phyloP scores from a whole-genome alignment of 2,888 invertebrate species.

The Drosophila borborema region DNA sequence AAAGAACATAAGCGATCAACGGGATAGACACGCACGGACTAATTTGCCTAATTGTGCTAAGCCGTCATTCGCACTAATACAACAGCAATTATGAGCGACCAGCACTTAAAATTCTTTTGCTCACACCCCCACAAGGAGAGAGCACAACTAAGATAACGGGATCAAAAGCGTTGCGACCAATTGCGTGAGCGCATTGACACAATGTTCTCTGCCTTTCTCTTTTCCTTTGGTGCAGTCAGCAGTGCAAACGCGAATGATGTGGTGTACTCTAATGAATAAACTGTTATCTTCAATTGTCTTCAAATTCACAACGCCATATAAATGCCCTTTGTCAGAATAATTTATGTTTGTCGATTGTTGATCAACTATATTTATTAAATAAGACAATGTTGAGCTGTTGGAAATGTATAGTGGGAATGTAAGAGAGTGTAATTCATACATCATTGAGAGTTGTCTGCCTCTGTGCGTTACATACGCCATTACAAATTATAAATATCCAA shows the following conservation, averaged over 20 bases:
- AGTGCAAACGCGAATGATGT: background rate
- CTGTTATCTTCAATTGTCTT: background rate
- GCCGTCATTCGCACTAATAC: conserved; percentile 8
- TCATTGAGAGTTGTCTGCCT: background rate
- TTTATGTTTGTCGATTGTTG: background rate
- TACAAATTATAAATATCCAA: too few relatives aligned
- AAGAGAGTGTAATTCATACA: background rate
- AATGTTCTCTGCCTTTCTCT: background rate
- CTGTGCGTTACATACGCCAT: background rate
- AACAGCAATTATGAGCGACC: background rate
- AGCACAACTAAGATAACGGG: conserved; percentile 4
- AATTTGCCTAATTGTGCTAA: conserved; percentile 7
- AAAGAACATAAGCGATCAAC: conserved; percentile 4
- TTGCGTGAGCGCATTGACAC: background rate
- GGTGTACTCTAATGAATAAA: background rate
- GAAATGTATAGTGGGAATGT: too few relatives aligned
- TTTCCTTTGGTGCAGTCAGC: background rate
- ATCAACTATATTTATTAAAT: background rate
- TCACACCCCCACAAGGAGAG: background rate
- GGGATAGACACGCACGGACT: conserved; percentile 2
- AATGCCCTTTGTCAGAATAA: background rate
- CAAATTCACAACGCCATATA: background rate
- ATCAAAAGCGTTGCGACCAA: conserved; percentile 5
- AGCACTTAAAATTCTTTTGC: background rate
- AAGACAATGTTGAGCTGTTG: too few relatives aligned